phyloP scores from a whole-genome alignment of 2,113 vertebrate genomes.

The Lipophrys pholis region DNA sequence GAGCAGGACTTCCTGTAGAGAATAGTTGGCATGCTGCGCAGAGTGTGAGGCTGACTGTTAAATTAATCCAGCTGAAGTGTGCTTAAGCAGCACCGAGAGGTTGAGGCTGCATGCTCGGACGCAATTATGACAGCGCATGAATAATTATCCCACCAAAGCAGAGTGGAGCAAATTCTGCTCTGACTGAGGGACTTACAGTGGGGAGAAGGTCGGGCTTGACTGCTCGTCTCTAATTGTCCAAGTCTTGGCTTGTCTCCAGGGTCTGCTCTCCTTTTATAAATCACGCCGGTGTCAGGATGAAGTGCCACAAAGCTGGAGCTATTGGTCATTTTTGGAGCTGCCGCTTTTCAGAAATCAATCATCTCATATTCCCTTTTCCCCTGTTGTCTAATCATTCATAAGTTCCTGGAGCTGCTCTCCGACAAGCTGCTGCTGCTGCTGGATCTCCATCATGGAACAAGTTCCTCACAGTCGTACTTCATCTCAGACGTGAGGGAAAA shows the following conservation, averaged over 20 bases:
- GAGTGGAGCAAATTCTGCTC: slow-evolving; percentile 38
- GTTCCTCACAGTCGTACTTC: too few species aligned
- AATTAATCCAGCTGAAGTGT: slow-evolving; percentile 35
- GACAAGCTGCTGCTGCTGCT: too few species aligned
- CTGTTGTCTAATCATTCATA: too few species aligned
- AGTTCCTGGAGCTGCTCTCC: too few species aligned
- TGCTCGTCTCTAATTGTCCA: slow-evolving; percentile 22
- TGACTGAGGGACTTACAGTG: slow-evolving; percentile 44
- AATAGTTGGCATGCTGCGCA: slow-evolving; percentile 20
- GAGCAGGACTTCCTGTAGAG: neutral
- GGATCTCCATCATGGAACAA: too few species aligned
- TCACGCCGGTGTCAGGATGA: too few species aligned
- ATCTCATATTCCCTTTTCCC: too few species aligned
- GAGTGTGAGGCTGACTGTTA: slow-evolving; percentile 16
- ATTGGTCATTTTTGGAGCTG: too few species aligned
- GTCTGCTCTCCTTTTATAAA: too few species aligned
- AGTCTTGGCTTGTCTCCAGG: neutral
- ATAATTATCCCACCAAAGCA: slow-evolving; percentile 46
- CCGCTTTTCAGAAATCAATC: too few species aligned
- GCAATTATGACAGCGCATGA: slow-evolving; percentile 57
- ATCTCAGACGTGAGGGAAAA: too few species aligned
- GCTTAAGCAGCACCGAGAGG: slow-evolving; percentile 28
- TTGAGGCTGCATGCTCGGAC: slow-evolving; percentile 42
- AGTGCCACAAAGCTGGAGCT: too few species aligned
- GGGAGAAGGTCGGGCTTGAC: slow-evolving; percentile 20